Conservation (phyloP, 2,113 vertebrate genomes). For the Macquaria ambigua region DNA sequence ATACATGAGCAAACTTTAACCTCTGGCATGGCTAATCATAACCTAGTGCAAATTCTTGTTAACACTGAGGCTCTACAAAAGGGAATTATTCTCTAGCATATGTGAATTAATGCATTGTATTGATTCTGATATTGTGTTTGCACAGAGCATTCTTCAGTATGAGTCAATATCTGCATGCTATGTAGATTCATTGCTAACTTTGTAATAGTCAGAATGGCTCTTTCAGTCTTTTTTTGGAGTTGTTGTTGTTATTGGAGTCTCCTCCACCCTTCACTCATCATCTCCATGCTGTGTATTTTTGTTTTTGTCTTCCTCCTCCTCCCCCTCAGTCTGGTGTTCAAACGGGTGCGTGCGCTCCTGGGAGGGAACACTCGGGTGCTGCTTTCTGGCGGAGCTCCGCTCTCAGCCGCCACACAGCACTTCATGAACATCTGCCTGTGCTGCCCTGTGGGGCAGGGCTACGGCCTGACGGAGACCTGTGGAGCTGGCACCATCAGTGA, state of each 20-base stretch:
- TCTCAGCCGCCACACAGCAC: slow-evolving; percentile 94
- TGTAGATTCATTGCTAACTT: neutral
- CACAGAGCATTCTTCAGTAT: neutral
- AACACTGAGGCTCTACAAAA: neutral
- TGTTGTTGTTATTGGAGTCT: neutral
- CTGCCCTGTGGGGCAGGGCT: slow-evolving; percentile 97
- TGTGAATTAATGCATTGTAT: slow-evolving; percentile 24
- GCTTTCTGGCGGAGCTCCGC: slow-evolving; percentile 94
- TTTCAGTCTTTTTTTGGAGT: neutral
- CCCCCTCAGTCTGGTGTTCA: slow-evolving; percentile 90
- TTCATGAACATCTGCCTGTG: slow-evolving; percentile 99
- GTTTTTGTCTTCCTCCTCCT: neutral
- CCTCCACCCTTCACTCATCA: neutral
- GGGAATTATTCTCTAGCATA: neutral
- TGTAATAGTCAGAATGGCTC: neutral
- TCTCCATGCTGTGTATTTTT: neutral
- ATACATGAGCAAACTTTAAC: slow-evolving; percentile 14
- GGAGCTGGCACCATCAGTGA: slow-evolving; percentile 95
- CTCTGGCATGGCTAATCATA: slow-evolving; percentile 19
- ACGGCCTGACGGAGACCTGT: slow-evolving; percentile 94
- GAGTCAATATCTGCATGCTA: slow-evolving; percentile 13
- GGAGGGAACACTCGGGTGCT: slow-evolving; percentile 93
- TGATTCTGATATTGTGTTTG: neutral
- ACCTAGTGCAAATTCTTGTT: neutral
- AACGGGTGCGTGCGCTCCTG: slow-evolving; percentile 91